Evolutionary conservation across 2,888 invertebrate genomes (phyloP).

Genomic region (Drosophila anomalipes): DNA sequence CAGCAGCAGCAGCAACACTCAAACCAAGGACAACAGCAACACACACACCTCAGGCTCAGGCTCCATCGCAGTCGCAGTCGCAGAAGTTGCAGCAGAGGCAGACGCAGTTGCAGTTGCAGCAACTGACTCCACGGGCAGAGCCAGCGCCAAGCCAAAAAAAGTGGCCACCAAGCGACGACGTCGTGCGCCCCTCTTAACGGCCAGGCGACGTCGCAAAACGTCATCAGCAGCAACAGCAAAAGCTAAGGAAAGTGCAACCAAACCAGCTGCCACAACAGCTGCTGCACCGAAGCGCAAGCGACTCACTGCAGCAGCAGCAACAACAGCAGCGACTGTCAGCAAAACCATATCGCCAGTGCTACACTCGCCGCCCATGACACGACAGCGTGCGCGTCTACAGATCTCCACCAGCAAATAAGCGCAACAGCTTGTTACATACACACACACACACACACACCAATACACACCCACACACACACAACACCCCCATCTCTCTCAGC

Average conservation of each 20-base stretch:
- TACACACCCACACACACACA: constrained; percentile 1
- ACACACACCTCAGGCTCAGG: constrained; percentile 67
- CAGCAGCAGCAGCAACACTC: constrained; percentile 26
- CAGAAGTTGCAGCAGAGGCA: neutral
- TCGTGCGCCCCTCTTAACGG: constrained; percentile 59
- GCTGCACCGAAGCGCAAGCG: constrained; percentile 41
- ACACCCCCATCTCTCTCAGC: neutral
- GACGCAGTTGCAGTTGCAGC: neutral
- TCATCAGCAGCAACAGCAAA: constrained; percentile 4
- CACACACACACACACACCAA: neutral
- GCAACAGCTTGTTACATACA: constrained; percentile 1
- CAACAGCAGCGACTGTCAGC: constrained; percentile 10
- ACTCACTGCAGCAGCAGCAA: constrained; percentile 16
- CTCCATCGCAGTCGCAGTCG: neutral
- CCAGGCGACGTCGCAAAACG: constrained; percentile 47
- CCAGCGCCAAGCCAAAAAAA: constrained; percentile 55
- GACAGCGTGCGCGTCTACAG: constrained; percentile 75
- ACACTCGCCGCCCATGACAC: constrained; percentile 73
- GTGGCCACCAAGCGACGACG: constrained; percentile 66
- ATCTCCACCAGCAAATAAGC: constrained; percentile 69
- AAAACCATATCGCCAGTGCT: constrained; percentile 54
- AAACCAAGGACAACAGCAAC: constrained; percentile 58
- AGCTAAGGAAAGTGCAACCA: neutral
- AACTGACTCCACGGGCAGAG: neutral
- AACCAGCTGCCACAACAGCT: constrained; percentile 5